Conservation (phyloP, 1,140 invertebrate genomes). For the Zaprionus lachaisei region DNA sequence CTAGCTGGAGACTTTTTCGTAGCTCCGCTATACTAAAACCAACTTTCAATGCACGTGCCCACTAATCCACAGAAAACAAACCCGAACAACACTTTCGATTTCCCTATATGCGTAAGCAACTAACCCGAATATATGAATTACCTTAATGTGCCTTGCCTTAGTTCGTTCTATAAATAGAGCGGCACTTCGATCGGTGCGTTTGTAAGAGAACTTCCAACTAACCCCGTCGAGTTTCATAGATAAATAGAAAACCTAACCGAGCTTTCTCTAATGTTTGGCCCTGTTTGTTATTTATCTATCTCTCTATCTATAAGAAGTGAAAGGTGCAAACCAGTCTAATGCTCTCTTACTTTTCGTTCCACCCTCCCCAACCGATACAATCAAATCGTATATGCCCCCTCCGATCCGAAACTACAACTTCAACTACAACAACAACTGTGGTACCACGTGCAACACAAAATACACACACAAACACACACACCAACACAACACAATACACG, state of each 20-base stretch:
- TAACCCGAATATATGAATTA: constrained; percentile 32
- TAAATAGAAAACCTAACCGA: constrained; percentile 45
- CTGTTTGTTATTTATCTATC: constrained; percentile 55
- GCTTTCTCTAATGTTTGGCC: constrained; percentile 57
- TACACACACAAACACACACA: constrained; percentile 34
- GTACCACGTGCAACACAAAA: constrained; percentile 69
- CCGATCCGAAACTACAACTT: constrained; percentile 17
- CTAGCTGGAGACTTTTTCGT: constrained; percentile 18
- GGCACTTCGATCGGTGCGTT: constrained; percentile 55
- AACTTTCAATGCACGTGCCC: constrained; percentile 52
- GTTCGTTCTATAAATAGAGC: constrained; percentile 32
- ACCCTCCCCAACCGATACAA: constrained; percentile 33
- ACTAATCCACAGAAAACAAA: constrained; percentile 42
- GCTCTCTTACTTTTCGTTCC: constrained; percentile 82
- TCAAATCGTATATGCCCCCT: constrained; percentile 32
- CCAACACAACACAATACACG: constrained; percentile 42
- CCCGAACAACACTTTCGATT: constrained; percentile 40
- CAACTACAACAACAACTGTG: constrained; percentile 52
- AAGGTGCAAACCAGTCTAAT: constrained; percentile 79
- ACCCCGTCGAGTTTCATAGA: constrained; percentile 37
- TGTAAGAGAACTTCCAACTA: constrained; percentile 52
- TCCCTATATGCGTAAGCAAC: constrained; percentile 28
- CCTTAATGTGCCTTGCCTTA: constrained; percentile 2
- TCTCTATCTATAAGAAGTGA: constrained; percentile 52
- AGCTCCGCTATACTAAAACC: constrained; percentile 27